Base-by-base conservation (phyloP, 2,797 vertebrate genomes). In the Parotocinclus haroldoi region DNA sequence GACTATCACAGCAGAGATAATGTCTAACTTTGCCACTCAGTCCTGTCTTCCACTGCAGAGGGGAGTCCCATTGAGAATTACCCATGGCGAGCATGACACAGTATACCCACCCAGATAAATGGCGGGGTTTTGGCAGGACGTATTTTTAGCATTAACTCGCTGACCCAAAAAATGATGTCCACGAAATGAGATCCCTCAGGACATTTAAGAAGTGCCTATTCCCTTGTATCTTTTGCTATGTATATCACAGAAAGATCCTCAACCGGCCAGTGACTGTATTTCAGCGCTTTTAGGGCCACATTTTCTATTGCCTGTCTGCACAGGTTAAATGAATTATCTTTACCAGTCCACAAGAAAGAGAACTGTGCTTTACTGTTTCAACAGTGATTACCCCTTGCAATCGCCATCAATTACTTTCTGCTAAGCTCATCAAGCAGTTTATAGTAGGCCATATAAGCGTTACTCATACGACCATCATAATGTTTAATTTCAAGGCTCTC, bases 81-180 rank as follows among this genome's bases (percentile, higher is more conserved):
- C 71, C 77, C 82, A 83, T 61, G 78, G 82, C 80, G 85, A 76
- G 83, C 57, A 66, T 87, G 82, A 88, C 86, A 89, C 77, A 71
- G 81, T 86, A 86, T 80, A 87, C 82, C 77, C 86, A 84, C 82
- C 78, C 81, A 83, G 85, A 89, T 88, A 89, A 88, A 85, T 87
- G 77, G 77, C 69, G 44, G 75, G 79, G 71, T 79, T 84, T 79
- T 89, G 86, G 82, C 86, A 88, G 85, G 84, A 83, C 83, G 77
- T 88, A 82, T 82, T 89, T 90, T 89, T 81, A 77, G 81, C 81
- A 89, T 90, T 88, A 88, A 87, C 86, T 88, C 86, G 36, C 77
- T 89, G 87, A 90, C 86, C 88, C 87, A 87, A 85, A 87, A 87
- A 81, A 79, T 76, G 82, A 85, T 78, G 86, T 83, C 82, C 55